Evolutionary conservation across 1,140 invertebrate genomes (phyloP), one percentile per base, ranked within the genome.

Genomic region (Drosophila fuyamai): DNA sequence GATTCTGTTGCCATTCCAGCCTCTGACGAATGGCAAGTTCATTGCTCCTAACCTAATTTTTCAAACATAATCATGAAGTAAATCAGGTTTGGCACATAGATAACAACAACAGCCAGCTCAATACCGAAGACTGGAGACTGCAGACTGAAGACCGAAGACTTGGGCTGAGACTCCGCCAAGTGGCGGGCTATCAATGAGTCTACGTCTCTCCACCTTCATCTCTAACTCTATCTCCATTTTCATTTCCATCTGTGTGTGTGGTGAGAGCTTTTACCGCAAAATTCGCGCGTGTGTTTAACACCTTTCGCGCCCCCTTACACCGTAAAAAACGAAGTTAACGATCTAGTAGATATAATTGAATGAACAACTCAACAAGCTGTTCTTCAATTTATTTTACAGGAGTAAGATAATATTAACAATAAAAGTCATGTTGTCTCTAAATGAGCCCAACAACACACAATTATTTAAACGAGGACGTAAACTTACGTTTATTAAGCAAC

Each of bases 1-100:
- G 41, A 72, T 73, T 73, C 70, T 53, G 56, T 57, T 71, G 68
- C 68, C 63, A 72, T 71, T 72, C 68, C 70, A 73, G 70, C 68
- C 71, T 60, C 68, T 79, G 66, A 89, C 84, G 74, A 89, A 88
- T 79, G 79, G 79, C 84, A 80, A 91, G 89, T 91, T 91, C 90
- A 90, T 90, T 91, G 89, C 90, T 90, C 89, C 89, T 91, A 91
- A 91, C 89, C 89, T 91, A 91, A 91, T 91, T 91, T 91, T 91
- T 91, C 84, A 83, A 91, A 90, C 89, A 91, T 89, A 89, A 89
- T 89, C 84, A 89, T 89, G 85, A 84, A 89, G 84, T 89, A 89
- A 89, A 89, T 89, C 84, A 89, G 84, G 84, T 89, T 89, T 89
- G 84, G 84, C 84, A 88, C 84, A 89, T 89, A 88, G 84, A 90